A percentile compares a stretch with the other conserved stretches of the same genome.
Conservation (phyloP, 2,113 vertebrate species). For the Charina bottae region DNA sequence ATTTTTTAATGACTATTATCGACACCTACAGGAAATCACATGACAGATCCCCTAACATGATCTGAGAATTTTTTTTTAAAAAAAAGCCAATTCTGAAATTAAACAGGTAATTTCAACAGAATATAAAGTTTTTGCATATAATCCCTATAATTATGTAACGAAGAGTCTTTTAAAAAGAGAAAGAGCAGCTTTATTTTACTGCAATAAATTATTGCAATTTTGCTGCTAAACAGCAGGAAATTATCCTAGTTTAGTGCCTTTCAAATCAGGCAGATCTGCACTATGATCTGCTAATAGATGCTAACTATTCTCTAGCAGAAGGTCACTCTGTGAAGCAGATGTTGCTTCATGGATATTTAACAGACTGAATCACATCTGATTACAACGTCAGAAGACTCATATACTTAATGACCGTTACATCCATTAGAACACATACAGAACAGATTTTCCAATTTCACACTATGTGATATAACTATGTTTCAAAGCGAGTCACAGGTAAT, state of each 20-base stretch:
- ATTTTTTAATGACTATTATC: slow-evolving; percentile 77
- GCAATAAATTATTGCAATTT: slow-evolving; percentile 80
- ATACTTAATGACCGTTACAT: slow-evolving; percentile 96
- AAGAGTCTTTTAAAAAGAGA: slow-evolving; percentile 67
- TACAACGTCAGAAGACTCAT: slow-evolving; percentile 92
- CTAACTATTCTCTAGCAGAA: slow-evolving; percentile 92
- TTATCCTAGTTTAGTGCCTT: slow-evolving; percentile 73
- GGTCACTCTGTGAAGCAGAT: slow-evolving; percentile 96
- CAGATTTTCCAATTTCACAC: slow-evolving; percentile 92
- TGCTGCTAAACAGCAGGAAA: slow-evolving; percentile 75
- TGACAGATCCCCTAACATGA: slow-evolving; percentile 76
- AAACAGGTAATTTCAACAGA: slow-evolving; percentile 77
- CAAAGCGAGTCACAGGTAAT: slow-evolving; percentile 68
- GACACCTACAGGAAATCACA: slow-evolving; percentile 80
- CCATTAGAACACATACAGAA: slow-evolving; percentile 91
- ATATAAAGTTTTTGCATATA: slow-evolving; percentile 78
- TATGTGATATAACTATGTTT: slow-evolving; percentile 60
- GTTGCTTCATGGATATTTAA: slow-evolving; percentile 96
- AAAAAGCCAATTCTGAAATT: slow-evolving; percentile 80
- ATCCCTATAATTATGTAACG: slow-evolving; percentile 83
- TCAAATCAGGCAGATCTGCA: slow-evolving; percentile 77
- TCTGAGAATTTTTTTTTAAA: slow-evolving; percentile 76
- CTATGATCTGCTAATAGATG: slow-evolving; percentile 80
- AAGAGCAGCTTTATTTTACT: slow-evolving; percentile 78
- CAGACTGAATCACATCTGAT: slow-evolving; percentile 96